phyloP scores from a whole-genome alignment of 2,797 vertebrate species.

The Aulostomus chinensis region DNA sequence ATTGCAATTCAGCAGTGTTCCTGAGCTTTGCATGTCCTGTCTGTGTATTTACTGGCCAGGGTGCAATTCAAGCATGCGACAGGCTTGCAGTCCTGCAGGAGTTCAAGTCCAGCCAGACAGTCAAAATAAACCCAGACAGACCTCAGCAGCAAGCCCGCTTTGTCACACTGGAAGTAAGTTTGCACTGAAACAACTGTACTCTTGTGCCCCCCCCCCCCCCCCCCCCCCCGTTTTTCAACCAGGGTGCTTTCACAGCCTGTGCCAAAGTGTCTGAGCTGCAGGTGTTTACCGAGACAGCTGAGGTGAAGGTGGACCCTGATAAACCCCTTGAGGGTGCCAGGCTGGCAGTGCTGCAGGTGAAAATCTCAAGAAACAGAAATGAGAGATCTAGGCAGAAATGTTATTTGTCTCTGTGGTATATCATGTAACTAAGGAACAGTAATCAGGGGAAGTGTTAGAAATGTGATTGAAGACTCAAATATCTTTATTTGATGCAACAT shows the following conservation, averaged over 20 bases:
- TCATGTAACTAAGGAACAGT: no score
- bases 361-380: not conserved
- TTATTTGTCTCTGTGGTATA: no score
- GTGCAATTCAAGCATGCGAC: slow-evolving; percentile 76
- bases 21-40: slow-evolving; percentile 3
- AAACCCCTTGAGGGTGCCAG: slow-evolving; percentile 92
- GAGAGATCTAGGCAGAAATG: no score
- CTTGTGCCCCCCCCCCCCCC: slow-evolving; percentile 25
- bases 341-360: slow-evolving; percentile 85
- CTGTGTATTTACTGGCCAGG: slow-evolving; percentile 74
- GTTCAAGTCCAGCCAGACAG: slow-evolving; percentile 81
- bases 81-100: slow-evolving; percentile 76
- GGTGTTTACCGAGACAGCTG: slow-evolving; percentile 77
- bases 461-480: no score
- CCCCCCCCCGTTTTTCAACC: slow-evolving; percentile 22
- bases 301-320: slow-evolving; percentile 96
- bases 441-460: no score
- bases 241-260: slow-evolving; percentile 87
- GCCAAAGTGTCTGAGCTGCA: slow-evolving; percentile 79
- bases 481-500: no score
- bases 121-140: slow-evolving; percentile 92
- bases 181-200: not conserved
- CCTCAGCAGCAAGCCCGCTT: slow-evolving; percentile 87
- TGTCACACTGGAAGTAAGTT: slow-evolving; percentile 88
- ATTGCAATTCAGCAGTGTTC: not conserved